These are phyloP conservation scores for Xyrichtys novacula DNA, from an alignment of 2,797 vertebrate species.

Conservation along the genomic window DNA sequence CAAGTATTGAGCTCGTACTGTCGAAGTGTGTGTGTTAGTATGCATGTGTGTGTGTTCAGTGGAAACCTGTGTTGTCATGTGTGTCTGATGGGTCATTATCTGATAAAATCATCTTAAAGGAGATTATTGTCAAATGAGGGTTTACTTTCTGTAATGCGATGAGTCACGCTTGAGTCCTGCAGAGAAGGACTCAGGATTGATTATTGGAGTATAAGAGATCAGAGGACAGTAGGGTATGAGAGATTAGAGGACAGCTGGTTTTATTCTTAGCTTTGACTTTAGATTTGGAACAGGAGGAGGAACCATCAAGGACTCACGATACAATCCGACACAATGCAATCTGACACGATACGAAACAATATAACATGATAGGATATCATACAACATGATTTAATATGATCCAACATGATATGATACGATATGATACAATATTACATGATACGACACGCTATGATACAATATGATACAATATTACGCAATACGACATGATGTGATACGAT, in stretches of 20 bases:
- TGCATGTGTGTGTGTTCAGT: neutral
- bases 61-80: neutral
- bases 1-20: neutral
- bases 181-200: neutral
- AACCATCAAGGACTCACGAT: too few species aligned
- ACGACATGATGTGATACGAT: too few species aligned
- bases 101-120: neutral
- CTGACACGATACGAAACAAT: too few species aligned
- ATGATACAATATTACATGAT: too few species aligned
- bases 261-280: too few species aligned
- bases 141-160: neutral
- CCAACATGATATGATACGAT: too few species aligned
- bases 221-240: neutral
- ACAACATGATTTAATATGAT: too few species aligned
- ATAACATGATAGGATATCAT: too few species aligned
- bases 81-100: slow-evolving; percentile 15
- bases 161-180: neutral
- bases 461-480: too few species aligned
- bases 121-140: slow-evolving; percentile 4
- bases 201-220: neutral
- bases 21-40: slow-evolving; percentile 4
- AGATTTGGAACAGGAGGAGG: too few species aligned
- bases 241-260: neutral
- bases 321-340: too few species aligned
- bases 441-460: too few species aligned